Percentiles rank a stretch among this genome's conserved stretches.
Evolutionary conservation across 2,113 vertebrate species (phyloP).

Genomic region (Callopanchax toddi): DNA sequence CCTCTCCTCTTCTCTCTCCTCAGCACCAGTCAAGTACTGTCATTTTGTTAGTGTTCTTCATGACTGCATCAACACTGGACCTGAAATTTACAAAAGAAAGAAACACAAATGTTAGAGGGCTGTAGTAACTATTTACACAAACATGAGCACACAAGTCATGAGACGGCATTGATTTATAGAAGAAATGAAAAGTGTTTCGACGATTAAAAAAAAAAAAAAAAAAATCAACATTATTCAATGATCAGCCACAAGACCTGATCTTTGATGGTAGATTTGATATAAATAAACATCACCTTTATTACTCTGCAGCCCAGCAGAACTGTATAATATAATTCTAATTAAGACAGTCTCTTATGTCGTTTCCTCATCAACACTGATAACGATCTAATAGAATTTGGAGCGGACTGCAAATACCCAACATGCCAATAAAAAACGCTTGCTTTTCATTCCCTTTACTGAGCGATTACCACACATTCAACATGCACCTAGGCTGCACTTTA

Average conservation of each 20-base stretch:
- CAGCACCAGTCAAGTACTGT: constrained; percentile 30
- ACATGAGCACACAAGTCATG: not conserved
- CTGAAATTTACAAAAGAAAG: constrained; percentile 16
- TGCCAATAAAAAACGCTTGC: not conserved
- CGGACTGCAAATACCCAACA: not conserved
- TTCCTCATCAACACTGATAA: not conserved
- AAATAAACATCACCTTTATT: not conserved
- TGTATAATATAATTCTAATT: not conserved
- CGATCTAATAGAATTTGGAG: not conserved
- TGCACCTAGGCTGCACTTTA: constrained; percentile 2
- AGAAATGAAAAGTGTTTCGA: too few relatives aligned
- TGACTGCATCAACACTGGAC: constrained; percentile 38
- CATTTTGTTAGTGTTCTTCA: constrained; percentile 35
- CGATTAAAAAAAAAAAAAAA: too few relatives aligned
- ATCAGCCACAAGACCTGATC: not conserved
- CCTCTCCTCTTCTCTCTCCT: constrained; percentile 10
- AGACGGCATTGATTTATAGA: not conserved
- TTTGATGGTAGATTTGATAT: not conserved
- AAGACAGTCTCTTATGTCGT: not conserved
- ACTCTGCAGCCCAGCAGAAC: not conserved
- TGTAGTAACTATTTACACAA: not conserved
- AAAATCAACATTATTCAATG: not conserved
- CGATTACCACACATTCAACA: not conserved
- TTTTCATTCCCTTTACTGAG: not conserved
- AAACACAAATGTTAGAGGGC: constrained; percentile 1